Evolutionary conservation across 1,140 invertebrate species (phyloP), one percentile per base, ranked within the genome.

Genomic region (Planococcus citri): DNA sequence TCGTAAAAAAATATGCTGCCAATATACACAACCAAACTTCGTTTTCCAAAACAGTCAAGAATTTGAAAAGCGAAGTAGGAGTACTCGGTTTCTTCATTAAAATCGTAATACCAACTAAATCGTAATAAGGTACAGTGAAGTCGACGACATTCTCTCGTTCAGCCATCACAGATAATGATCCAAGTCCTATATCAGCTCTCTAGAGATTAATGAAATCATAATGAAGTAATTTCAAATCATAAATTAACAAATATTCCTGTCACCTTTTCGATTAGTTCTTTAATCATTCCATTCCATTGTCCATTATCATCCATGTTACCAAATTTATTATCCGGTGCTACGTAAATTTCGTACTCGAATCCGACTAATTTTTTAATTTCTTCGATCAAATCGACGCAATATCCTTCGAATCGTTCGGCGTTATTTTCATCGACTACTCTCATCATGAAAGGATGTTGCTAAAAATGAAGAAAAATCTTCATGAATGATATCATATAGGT

Each of bases 21-120:
- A 98, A 80, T 75, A 98, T 97, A 74, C 94, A 97, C 8, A 93
- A 82, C 96, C 96, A 98, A 0, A 98, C 96, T 73, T 94, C 89
- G 72, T 89, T 89, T 78, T 98, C 95, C 69, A 98, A 79, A 4
- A 98, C 96, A 0, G 93, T 96, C 24, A 98, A 83, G 77, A 98
- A 98, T 81, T 97, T 97, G 79, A 98, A 97, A 4, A 98, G 81
- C 0, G 93, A 95, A 8, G 91, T 94, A 27, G 87, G 85, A 0
- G 84, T 82, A 73, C 87, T 86, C 0, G 89, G 86, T 74, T 91
- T 85, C 74, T 87, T 87, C 88, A 94, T 94, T 73, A 97, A 80
- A 73, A 97, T 96, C 0, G 91, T 92, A 22, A 95, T 92, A 0
- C 95, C 94, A 0, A 97, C 94, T 33, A 96, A 80, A 79, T 97